Base-by-base conservation (phyloP, 2,113 vertebrate genomes). In the Chaetodon trifascialis region DNA sequence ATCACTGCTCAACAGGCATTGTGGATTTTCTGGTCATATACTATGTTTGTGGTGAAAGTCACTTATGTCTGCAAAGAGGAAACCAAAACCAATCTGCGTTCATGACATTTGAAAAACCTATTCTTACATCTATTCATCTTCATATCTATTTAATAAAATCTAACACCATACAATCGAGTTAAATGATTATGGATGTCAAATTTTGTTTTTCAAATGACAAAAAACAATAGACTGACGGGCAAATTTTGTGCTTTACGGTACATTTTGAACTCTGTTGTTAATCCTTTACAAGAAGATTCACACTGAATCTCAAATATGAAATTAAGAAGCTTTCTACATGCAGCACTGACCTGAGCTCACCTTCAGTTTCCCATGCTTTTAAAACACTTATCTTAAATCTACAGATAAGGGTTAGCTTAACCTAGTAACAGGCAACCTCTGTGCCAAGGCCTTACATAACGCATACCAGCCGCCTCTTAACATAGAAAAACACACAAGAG, bases 311-410 rank as follows among this genome's bases (percentile, higher is more conserved):
- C 64, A 68, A 74, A 51, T 9, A 62, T 3, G 36, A 11, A 74
- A 58, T 72, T 25, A 65, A 34, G 0, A 15, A 46, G 5, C 23
- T 21, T 23, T 63, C 12, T 52, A 9, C 7, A 21, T 64, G 36
- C 46, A 4, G 11, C 10, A 12, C 71, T 0, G 25, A 80, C 59
- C 47, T 68, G 60, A 52, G 12, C 23, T 38, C 11, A 0, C 54
- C 58, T 71, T 71, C 47, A 59, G 59, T 79, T 80, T 65, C 23
- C 36, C 38, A 58, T 80, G 64, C 21, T 80, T 81, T 73, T 70
- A 83, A 82, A 80, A 78, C 64, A 79, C 78, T 68, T 69, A 78
- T 82, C 85, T 80, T 82, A 86, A 86, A 84, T 84, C 82, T 79
- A 86, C 69, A 83, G 80, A 86, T 84, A 82, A 88, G 84, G 40